A percentile compares a stretch with the other conserved stretches of the same genome.
Evolutionary conservation across 2,797 vertebrate species (phyloP).

Genomic region (Typhlichthys subterraneus): DNA sequence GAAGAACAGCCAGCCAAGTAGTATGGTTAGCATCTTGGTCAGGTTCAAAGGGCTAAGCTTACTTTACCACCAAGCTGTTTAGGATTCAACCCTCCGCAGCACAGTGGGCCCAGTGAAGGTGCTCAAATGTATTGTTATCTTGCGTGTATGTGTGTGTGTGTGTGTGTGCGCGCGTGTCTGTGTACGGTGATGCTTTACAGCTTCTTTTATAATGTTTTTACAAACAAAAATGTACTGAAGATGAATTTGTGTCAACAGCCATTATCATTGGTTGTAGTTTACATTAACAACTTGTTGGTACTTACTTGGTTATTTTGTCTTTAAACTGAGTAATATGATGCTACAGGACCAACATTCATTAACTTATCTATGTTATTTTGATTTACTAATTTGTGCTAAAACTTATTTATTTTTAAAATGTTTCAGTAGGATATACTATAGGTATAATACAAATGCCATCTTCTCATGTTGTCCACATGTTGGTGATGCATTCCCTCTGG

Average conservation of each 20-base stretch:
- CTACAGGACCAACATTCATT: too few species aligned
- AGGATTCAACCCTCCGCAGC: conserved; percentile 4
- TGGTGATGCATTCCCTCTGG: conserved; percentile 30
- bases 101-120: neutral
- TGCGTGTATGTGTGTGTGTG: conserved; percentile 3
- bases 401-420: too few species aligned
- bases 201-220: neutral
- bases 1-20: neutral
- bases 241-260: conserved; percentile 10
- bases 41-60: conserved; percentile 33
- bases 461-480: neutral
- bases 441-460: too few species aligned
- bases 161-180: neutral
- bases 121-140: neutral
- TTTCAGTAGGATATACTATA: too few species aligned
- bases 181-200: neutral
- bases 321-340: too few species aligned
- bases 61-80: conserved; percentile 25
- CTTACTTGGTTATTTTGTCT: too few species aligned
- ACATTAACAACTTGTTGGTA: too few species aligned
- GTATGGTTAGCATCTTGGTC: conserved; percentile 14
- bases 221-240: neutral
- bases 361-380: too few species aligned
- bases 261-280: too few species aligned
- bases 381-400: too few species aligned